A percentile compares a stretch with the other conserved stretches of the same genome.
Conservation (phyloP, 2,797 vertebrate genomes). For the Staurois parvus region DNA sequence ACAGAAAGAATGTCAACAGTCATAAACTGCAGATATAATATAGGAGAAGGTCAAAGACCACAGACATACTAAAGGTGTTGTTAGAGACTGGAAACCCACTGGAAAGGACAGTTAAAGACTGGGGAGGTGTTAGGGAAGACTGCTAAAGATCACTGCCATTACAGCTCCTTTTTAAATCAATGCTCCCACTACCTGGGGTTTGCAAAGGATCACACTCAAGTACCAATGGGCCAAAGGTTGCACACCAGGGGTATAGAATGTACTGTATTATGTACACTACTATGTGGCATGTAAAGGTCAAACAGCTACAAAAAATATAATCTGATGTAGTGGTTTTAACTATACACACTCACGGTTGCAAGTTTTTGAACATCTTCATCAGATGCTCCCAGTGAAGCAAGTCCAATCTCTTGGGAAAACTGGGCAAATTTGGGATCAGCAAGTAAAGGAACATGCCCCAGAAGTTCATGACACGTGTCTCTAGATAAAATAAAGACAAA, state of each 20-base stretch:
- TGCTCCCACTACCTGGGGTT: background rate
- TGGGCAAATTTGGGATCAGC: constrained; percentile 95
- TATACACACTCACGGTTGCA: constrained; percentile 86
- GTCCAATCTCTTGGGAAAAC: constrained; percentile 96
- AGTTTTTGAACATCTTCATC: constrained; percentile 96
- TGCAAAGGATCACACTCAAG: background rate
- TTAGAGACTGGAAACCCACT: too few relatives aligned
- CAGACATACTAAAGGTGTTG: too few relatives aligned
- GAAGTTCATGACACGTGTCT: constrained; percentile 94
- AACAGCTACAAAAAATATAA: background rate
- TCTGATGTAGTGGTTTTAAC: background rate
- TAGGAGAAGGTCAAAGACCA: too few relatives aligned
- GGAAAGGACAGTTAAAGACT: too few relatives aligned
- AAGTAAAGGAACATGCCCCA: constrained; percentile 94
- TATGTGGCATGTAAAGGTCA: background rate
- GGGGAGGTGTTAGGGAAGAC: too few relatives aligned
- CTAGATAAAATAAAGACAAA: constrained; percentile 74
- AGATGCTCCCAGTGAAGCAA: constrained; percentile 91
- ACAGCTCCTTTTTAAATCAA: too few relatives aligned
- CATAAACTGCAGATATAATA: too few relatives aligned
- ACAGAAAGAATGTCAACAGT: too few relatives aligned
- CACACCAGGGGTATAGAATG: too few relatives aligned
- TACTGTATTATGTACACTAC: background rate
- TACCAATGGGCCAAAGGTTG: background rate
- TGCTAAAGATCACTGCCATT: too few relatives aligned